Evolutionary conservation across 2,888 invertebrate genomes (phyloP), one percentile per base, ranked within the genome.

Genomic region (Apamea sordens): DNA sequence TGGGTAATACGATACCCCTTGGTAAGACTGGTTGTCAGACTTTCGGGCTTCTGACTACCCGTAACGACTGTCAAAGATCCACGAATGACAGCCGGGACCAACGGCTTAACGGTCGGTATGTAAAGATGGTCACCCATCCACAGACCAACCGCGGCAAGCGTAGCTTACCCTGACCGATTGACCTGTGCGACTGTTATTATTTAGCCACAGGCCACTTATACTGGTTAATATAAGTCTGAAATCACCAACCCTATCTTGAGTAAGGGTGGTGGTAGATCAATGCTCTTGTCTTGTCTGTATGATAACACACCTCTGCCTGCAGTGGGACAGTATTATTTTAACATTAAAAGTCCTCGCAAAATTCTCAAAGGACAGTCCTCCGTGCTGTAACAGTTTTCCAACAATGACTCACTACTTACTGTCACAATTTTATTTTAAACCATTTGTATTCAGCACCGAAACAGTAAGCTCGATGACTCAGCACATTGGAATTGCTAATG

Each of bases 391-490:
- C 80, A 82, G 67, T 80, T 90, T 84, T 77, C 77, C 41, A 67
- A 68, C 81, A 70, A 86, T 95, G 95, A 94, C 80, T 94, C 94
- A 94, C 59, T 85, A 82, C 84, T 91, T 85, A 82, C 84, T 91
- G 91, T 90, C 90, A 86, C 87, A 83, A 89, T 90, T 93, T 89
- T 93, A 92, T 93, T 94, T 91, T 92, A 92, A 87, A 89, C 89
- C 92, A 94, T 95, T 95, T 92, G 93, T 93, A 94, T 95, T 94
- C 94, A 89, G 85, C 91, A 87, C 90, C 90, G 89, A 93, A 93
- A 91, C 90, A 92, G 91, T 88, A 86, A 84, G 87, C 88, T 83
- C 83, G 88, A 92, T 95, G 96, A 95, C 90, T 96, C 95, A 95
- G 88, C 87, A 87, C 87, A 86, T 88, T 89, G 92, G 92, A 92